A percentile compares a stretch with the other conserved stretches of the same genome.
These are phyloP conservation scores for Scaptomyza cyrtandrae DNA, from an alignment of 2,888 invertebrate species.

Conservation along the genomic window DNA sequence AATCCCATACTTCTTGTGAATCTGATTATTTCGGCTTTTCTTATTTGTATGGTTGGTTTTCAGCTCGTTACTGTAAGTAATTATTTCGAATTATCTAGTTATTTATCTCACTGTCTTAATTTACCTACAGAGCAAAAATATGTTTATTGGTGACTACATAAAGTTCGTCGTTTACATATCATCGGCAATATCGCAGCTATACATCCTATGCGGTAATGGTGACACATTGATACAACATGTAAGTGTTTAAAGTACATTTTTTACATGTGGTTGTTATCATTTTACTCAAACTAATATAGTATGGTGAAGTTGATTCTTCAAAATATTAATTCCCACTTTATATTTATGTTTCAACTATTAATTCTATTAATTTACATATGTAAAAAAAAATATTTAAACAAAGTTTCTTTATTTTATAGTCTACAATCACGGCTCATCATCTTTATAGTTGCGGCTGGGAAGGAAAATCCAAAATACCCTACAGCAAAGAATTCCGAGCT, in stretches of 20 bases:
- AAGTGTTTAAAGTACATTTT: constrained; percentile 29
- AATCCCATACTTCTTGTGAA: constrained; percentile 83
- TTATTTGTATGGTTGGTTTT: constrained; percentile 84
- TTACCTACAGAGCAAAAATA: constrained; percentile 66
- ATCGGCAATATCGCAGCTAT: constrained; percentile 82
- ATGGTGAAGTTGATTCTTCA: too few relatives aligned
- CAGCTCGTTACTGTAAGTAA: constrained; percentile 81
- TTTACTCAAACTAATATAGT: too few relatives aligned
- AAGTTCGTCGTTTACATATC: constrained; percentile 83
- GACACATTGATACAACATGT: constrained; percentile 83
- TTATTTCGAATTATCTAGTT: neutral
- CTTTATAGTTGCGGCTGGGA: constrained; percentile 83
- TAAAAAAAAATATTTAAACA: neutral
- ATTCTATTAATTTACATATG: neutral
- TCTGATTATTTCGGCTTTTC: constrained; percentile 81
- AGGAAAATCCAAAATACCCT: constrained; percentile 22
- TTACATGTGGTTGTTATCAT: too few relatives aligned
- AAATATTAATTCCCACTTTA: neutral
- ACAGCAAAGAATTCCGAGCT: constrained; percentile 63
- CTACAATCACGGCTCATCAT: constrained; percentile 74
- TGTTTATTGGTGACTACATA: constrained; percentile 82
- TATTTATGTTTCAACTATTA: too few relatives aligned
- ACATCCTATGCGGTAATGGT: constrained; percentile 83
- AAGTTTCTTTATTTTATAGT: constrained; percentile 52
- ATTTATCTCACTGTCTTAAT: neutral